Conservation (phyloP, 2,888 invertebrate species). For the Anticlea derivata region DNA sequence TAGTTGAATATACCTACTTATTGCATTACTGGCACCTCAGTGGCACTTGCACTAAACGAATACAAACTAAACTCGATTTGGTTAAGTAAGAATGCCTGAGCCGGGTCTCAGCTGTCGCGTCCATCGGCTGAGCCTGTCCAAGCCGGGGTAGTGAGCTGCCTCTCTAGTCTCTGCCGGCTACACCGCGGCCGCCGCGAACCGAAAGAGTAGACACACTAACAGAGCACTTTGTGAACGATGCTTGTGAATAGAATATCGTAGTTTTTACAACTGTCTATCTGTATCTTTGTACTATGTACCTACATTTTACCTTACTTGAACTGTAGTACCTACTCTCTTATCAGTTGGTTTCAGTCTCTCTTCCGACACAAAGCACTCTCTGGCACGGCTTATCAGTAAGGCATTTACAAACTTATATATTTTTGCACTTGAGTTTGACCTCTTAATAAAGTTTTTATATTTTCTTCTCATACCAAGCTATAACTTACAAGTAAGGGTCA, state of each 20-base stretch:
- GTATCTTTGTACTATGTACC: background rate
- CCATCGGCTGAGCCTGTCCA: slow-evolving; percentile 2
- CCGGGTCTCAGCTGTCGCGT: background rate
- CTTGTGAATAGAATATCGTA: slow-evolving; percentile 7
- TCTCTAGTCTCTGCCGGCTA: too few species aligned
- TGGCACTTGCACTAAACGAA: too few species aligned
- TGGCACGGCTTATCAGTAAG: slow-evolving; percentile 25
- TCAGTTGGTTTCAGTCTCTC: slow-evolving; percentile 23
- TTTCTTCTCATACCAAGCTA: background rate
- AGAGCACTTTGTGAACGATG: slow-evolving; percentile 13
- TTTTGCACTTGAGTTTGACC: slow-evolving; percentile 5
- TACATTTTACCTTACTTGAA: too few species aligned
- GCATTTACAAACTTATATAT: slow-evolving; percentile 12
- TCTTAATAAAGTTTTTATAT: background rate
- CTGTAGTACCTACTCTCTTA: slow-evolving; percentile 4
- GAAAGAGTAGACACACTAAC: too few species aligned
- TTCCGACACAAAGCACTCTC: slow-evolving; percentile 23
- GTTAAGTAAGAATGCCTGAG: background rate
- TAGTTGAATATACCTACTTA: too few species aligned
- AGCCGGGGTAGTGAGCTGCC: too few species aligned
- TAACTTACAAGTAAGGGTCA: background rate
- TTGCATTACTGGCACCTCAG: too few species aligned
- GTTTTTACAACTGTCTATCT: slow-evolving; percentile 2
- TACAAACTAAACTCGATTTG: background rate
- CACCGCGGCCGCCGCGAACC: too few species aligned